Evolutionary conservation across 2,113 vertebrate species (phyloP).

Genomic region (Atherinomorus stipes): DNA sequence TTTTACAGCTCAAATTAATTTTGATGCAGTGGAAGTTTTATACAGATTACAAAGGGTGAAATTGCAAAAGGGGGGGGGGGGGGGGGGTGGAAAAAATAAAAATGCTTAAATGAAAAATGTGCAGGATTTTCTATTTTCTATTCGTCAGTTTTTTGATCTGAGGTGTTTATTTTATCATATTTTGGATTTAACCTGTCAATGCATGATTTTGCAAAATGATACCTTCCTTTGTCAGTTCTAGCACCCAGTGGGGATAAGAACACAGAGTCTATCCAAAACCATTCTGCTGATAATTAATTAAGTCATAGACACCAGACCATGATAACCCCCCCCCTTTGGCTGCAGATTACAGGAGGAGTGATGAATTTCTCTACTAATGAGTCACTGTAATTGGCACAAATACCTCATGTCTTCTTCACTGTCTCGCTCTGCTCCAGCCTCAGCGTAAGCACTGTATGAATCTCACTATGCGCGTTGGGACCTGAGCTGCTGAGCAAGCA

Average conservation of each 20-base stretch:
- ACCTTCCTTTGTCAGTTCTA: slow-evolving; percentile 24
- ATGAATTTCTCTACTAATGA: slow-evolving; percentile 76
- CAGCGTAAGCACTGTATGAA: slow-evolving; percentile 23
- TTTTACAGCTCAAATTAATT: not conserved
- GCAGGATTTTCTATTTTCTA: not conserved
- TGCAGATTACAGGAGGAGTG: slow-evolving; percentile 66
- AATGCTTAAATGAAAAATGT: not conserved
- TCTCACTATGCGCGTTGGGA: slow-evolving; percentile 8
- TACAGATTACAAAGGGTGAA: not conserved
- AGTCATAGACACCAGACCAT: slow-evolving; percentile 54
- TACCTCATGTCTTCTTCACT: slow-evolving; percentile 50
- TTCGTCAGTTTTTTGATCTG: not conserved
- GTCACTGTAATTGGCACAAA: slow-evolving; percentile 68
- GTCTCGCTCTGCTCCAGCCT: slow-evolving; percentile 29
- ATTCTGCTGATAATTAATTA: slow-evolving; percentile 69
- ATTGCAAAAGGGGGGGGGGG: not conserved
- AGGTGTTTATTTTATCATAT: not conserved
- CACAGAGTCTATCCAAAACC: slow-evolving; percentile 38
- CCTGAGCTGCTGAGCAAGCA: slow-evolving; percentile 18
- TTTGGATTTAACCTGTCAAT: slow-evolving; percentile 4
- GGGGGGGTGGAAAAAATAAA: not conserved
- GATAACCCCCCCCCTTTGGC: slow-evolving; percentile 54
- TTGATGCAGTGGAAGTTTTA: slow-evolving; percentile 1
- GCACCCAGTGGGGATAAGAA: slow-evolving; percentile 34
- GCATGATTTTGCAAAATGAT: slow-evolving; percentile 45